phyloP scores from a whole-genome alignment of 2,797 vertebrate genomes.

The Xenentodon cancila region DNA sequence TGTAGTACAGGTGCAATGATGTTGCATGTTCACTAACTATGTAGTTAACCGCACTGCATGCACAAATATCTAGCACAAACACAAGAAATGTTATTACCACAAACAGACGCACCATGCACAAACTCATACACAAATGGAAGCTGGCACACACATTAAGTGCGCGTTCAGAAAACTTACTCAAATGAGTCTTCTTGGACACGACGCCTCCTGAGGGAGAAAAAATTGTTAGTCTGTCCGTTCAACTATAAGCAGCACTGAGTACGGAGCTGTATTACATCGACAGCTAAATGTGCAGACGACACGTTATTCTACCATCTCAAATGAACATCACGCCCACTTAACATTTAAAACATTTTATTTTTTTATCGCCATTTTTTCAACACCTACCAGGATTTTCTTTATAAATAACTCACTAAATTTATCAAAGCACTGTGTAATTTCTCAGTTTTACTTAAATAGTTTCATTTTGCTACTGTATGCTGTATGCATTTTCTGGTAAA shows the following conservation, averaged over 20 bases:
- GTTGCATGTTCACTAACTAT: slow-evolving; percentile 55
- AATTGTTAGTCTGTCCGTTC: slow-evolving; percentile 5
- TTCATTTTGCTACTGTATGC: too few species aligned
- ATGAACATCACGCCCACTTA: background rate
- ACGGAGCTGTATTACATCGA: too few species aligned
- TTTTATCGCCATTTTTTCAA: too few species aligned
- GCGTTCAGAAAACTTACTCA: slow-evolving; percentile 66
- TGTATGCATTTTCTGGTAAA: too few species aligned
- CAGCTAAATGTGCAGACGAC: too few species aligned
- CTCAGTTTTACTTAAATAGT: too few species aligned
- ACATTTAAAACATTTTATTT: too few species aligned
- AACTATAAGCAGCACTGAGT: background rate
- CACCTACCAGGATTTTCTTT: too few species aligned
- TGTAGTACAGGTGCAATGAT: slow-evolving; percentile 70
- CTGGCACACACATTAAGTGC: slow-evolving; percentile 6
- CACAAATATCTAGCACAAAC: slow-evolving; percentile 79
- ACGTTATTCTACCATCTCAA: background rate
- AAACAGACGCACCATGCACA: slow-evolving; percentile 22
- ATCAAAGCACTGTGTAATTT: too few species aligned
- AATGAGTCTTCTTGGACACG: slow-evolving; percentile 76
- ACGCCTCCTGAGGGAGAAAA: slow-evolving; percentile 52
- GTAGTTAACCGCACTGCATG: slow-evolving; percentile 66
- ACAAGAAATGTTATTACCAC: slow-evolving; percentile 45
- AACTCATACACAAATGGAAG: slow-evolving; percentile 14
- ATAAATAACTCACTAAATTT: too few species aligned